Conservation (phyloP, 2,113 vertebrate genomes). For the Tupaia chinensis region DNA sequence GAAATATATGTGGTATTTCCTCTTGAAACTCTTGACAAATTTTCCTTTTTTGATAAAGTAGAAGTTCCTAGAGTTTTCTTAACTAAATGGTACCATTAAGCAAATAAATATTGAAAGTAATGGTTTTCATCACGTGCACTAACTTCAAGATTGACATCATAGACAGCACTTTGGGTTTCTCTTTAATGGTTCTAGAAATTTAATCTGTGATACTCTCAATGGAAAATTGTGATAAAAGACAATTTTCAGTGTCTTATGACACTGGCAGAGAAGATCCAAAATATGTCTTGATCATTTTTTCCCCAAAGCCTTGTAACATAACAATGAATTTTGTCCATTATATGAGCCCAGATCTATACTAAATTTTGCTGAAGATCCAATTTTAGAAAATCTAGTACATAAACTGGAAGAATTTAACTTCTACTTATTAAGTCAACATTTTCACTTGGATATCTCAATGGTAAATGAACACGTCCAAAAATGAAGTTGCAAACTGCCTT, state of each 20-base stretch:
- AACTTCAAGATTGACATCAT: background rate
- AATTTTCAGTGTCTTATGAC: background rate
- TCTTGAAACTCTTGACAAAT: background rate
- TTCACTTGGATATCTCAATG: background rate
- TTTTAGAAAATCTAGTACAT: background rate
- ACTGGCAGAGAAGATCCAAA: background rate
- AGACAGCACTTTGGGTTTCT: background rate
- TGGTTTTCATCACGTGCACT: background rate
- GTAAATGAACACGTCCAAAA: background rate
- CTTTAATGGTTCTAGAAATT: background rate
- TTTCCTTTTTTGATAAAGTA: background rate
- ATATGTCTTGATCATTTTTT: background rate
- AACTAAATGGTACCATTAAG: background rate
- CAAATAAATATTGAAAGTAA: background rate
- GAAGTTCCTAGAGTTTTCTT: background rate
- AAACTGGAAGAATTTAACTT: background rate
- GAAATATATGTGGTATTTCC: background rate
- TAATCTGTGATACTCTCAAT: background rate
- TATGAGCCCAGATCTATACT: background rate
- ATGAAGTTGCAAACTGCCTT: background rate
- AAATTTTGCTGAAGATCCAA: background rate
- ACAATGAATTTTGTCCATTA: background rate
- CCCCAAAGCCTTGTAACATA: background rate
- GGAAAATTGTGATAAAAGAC: background rate
- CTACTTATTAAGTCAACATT: background rate